Percentiles rank a stretch among this genome's conserved stretches.
phyloP scores from a whole-genome alignment of 2,888 invertebrate species.

The Harpalus rufipes region DNA sequence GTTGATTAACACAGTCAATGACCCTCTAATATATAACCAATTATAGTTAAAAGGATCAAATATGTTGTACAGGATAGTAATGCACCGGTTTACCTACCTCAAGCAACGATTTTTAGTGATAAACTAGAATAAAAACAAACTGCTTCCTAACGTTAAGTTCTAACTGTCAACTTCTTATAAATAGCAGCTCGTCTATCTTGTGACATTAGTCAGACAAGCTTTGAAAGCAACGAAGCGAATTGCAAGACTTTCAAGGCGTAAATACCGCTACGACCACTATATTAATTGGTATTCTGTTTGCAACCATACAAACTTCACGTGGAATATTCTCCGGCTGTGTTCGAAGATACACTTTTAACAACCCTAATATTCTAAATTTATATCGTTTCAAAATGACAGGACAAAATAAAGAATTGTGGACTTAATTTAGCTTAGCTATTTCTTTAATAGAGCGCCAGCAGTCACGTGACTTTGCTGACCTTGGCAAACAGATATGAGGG shows the following conservation, averaged over 20 bases:
- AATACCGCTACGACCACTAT: neutral
- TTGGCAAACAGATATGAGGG: no score
- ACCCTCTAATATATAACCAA: conserved; percentile 59
- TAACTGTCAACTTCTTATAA: conserved; percentile 57
- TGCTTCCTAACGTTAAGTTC: conserved; percentile 18
- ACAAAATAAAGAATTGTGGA: no score
- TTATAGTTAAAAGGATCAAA: conserved; percentile 25
- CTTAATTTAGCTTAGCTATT: no score
- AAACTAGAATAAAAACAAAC: conserved; percentile 30
- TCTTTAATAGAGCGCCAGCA: no score
- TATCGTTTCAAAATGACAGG: no score
- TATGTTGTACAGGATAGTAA: neutral
- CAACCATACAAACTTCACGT: conserved; percentile 12
- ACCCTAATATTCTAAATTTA: no score
- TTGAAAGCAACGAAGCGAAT: conserved; percentile 23
- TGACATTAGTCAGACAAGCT: conserved; percentile 56
- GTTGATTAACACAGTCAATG: conserved; percentile 60
- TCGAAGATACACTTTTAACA: no score
- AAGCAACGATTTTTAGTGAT: neutral
- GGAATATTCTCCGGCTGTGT: no score
- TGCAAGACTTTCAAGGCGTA: conserved; percentile 11
- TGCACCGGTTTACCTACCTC: conserved; percentile 42
- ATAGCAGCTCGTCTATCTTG: conserved; percentile 37
- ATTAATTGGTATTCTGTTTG: conserved; percentile 10
- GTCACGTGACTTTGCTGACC: no score